phyloP scores from a whole-genome alignment of 2,797 vertebrate species.

The Siniperca undulata region DNA sequence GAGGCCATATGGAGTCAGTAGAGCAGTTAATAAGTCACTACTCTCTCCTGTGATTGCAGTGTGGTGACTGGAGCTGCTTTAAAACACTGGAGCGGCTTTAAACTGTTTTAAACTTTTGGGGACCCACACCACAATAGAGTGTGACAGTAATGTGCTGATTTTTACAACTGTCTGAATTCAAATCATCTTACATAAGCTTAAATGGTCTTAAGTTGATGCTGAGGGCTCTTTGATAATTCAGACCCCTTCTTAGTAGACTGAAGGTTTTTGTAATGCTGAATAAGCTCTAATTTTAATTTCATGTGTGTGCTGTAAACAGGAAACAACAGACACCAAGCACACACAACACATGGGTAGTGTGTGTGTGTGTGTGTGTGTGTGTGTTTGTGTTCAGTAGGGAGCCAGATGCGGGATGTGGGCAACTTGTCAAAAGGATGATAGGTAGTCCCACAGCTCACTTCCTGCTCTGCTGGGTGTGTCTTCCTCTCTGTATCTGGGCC shows the following conservation, averaged over 20 bases:
- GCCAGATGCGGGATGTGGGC: conserved; percentile 59
- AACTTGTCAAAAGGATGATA: conserved; percentile 54
- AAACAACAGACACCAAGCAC: conserved; percentile 23
- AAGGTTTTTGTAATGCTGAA: neutral
- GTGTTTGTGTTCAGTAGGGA: neutral
- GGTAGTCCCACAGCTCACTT: conserved; percentile 69
- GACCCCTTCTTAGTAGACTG: neutral
- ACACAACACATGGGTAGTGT: neutral
- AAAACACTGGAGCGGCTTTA: conserved; percentile 23
- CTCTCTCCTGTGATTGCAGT: conserved; percentile 39
- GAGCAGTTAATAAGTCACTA: conserved; percentile 68
- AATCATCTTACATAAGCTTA: neutral
- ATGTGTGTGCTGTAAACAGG: neutral
- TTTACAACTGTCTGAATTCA: conserved; percentile 10
- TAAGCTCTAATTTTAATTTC: neutral
- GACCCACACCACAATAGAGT: neutral
- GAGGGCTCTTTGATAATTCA: neutral
- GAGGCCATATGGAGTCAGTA: conserved; percentile 69
- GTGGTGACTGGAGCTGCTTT: conserved; percentile 22
- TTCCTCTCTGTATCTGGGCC: conserved; percentile 69
- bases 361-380: neutral
- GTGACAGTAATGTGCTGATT: neutral
- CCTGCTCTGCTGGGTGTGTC: conserved; percentile 72
- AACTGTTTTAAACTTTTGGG: conserved; percentile 1
- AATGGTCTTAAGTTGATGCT: neutral